Conservation (phyloP, 2,888 invertebrate genomes). For the Lepidonotus clava region DNA sequence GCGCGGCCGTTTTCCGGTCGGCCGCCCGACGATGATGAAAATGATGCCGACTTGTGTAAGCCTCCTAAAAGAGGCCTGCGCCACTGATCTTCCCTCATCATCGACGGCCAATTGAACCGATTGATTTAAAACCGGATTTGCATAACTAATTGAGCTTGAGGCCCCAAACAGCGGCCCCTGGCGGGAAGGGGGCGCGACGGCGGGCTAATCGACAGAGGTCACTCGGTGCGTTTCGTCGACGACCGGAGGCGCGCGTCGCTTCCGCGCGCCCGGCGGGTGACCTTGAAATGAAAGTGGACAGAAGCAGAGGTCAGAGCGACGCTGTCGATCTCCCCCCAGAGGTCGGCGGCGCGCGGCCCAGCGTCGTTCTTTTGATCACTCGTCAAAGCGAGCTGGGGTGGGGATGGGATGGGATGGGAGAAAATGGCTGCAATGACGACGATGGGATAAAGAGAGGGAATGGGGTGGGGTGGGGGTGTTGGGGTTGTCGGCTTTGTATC, state of each 20-base stretch:
- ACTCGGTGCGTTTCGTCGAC: not conserved
- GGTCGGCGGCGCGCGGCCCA: too few species aligned
- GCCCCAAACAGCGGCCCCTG: slow-evolving; percentile 4
- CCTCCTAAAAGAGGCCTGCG: not conserved
- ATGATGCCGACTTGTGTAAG: not conserved
- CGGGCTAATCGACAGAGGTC: slow-evolving; percentile 4
- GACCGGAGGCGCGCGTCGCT: too few species aligned
- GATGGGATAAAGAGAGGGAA: too few species aligned
- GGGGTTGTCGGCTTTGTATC: too few species aligned
- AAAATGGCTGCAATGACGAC: too few species aligned
- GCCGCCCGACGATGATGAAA: not conserved
- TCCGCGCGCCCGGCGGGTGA: too few species aligned
- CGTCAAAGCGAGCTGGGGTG: too few species aligned
- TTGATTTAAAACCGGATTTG: slow-evolving; percentile 28
- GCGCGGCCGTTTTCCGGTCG: not conserved
- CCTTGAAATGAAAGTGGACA: not conserved
- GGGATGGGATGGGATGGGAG: too few species aligned
- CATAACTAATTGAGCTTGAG: slow-evolving; percentile 23
- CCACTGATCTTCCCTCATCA: not conserved
- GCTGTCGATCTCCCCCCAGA: not conserved
- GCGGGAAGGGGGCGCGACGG: not conserved
- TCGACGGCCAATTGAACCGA: slow-evolving; percentile 14
- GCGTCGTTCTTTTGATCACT: too few species aligned
- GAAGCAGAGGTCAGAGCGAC: not conserved
- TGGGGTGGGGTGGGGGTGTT: too few species aligned